Percentiles rank a stretch among this genome's conserved stretches.
These are phyloP conservation scores for Lypha dubia DNA, from an alignment of 2,888 invertebrate species.

Conservation along the genomic window DNA sequence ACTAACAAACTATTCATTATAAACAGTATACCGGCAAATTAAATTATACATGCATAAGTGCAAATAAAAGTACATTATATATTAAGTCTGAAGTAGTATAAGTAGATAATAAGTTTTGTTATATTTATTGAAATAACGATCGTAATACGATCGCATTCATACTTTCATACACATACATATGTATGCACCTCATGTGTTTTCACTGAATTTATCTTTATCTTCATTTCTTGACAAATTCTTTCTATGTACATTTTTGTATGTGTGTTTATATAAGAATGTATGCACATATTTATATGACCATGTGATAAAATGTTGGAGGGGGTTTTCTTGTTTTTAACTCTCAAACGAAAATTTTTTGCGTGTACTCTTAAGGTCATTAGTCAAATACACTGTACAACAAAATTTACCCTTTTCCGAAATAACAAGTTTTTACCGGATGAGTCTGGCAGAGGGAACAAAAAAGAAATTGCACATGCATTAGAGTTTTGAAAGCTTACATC, in stretches of 20 bases:
- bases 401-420: no score
- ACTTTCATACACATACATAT: no score
- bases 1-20: no score
- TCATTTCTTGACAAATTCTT: conserved; percentile 23
- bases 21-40: not conserved
- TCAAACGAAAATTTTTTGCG: conserved; percentile 28
- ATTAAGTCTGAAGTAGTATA: no score
- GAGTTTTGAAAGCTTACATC: no score
- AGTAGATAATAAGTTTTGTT: no score
- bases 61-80: not conserved
- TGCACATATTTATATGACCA: not conserved
- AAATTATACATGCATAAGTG: not conserved
- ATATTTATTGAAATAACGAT: not conserved
- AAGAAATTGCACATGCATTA: no score
- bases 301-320: conserved; percentile 8
- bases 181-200: not conserved
- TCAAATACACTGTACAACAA: conserved; percentile 1
- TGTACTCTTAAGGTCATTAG: conserved; percentile 56
- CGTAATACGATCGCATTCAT: not conserved
- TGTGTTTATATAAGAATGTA: not conserved
- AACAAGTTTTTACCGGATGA: no score
- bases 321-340: conserved; percentile 15
- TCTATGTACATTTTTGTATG: not conserved
- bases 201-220: conserved; percentile 22
- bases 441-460: no score